These are phyloP conservation scores for Xenentodon cancila DNA, from an alignment of 2,797 vertebrate species.

Conservation along the genomic window DNA sequence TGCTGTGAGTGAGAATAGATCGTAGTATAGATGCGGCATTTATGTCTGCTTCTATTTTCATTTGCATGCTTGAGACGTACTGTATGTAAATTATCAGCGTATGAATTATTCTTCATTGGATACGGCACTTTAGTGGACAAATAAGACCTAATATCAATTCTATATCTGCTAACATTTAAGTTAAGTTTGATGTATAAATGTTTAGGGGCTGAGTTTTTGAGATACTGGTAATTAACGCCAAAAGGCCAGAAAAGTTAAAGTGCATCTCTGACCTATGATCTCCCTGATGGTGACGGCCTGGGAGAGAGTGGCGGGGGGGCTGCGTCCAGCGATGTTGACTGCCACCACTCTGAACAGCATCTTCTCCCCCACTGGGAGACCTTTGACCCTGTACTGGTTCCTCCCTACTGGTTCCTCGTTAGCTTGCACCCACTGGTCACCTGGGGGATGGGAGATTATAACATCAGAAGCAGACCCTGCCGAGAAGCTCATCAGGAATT, in stretches of 20 bases:
- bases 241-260: background rate
- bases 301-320: conserved; percentile 78
- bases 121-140: too few relatives aligned
- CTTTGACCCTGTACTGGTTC: conserved; percentile 83
- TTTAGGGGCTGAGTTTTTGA: background rate
- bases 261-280: conserved; percentile 83
- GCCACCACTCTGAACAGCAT: conserved; percentile 87
- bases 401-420: conserved; percentile 81
- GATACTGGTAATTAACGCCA: too few relatives aligned
- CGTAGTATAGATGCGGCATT: too few relatives aligned
- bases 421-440: conserved; percentile 84
- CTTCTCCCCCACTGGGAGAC: conserved; percentile 87
- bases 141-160: too few relatives aligned
- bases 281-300: conserved; percentile 89
- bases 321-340: conserved; percentile 88
- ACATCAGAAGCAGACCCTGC: background rate
- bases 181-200: conserved; percentile 2
- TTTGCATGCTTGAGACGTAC: too few relatives aligned
- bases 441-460: conserved; percentile 58
- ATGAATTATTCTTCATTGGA: too few relatives aligned
- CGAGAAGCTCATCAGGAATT: conserved; percentile 22
- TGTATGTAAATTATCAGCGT: too few relatives aligned
- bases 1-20: too few relatives aligned
- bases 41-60: too few relatives aligned
- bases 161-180: background rate